phyloP scores from a whole-genome alignment of 2,113 vertebrate genomes.

The Rhodinocichla rosea region DNA sequence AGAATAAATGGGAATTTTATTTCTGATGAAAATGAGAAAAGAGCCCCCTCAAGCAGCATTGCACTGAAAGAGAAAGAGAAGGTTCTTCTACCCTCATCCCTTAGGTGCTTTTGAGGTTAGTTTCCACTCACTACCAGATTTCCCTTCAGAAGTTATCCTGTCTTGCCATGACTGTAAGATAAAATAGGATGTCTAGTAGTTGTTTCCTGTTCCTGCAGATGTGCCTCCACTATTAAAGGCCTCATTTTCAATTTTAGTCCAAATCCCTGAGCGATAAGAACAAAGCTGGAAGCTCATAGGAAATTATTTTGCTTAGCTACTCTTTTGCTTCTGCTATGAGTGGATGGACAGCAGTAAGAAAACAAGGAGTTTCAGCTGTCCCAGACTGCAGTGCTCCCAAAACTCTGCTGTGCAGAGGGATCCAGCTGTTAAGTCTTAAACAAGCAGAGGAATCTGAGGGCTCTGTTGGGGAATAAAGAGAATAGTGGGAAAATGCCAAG shows the following conservation, averaged over 20 bases:
- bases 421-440: conserved; percentile 28
- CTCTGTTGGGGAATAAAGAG: conserved; percentile 53
- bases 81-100: background rate
- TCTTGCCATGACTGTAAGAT: background rate
- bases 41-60: background rate
- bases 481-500: conserved; percentile 50
- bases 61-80: background rate
- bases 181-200: background rate
- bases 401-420: background rate
- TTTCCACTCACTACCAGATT: background rate
- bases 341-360: background rate
- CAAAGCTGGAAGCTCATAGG: background rate
- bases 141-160: background rate
- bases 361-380: background rate
- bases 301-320: background rate
- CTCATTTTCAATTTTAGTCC: background rate
- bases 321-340: background rate
- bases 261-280: background rate
- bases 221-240: background rate
- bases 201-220: background rate
- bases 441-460: conserved; percentile 33
- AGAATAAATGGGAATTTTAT: background rate
- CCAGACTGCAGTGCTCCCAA: background rate
- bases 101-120: background rate
- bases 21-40: background rate